Conservation (phyloP, 64 coral and sea anemone species). For the Stichodactyla mertensii region DNA sequence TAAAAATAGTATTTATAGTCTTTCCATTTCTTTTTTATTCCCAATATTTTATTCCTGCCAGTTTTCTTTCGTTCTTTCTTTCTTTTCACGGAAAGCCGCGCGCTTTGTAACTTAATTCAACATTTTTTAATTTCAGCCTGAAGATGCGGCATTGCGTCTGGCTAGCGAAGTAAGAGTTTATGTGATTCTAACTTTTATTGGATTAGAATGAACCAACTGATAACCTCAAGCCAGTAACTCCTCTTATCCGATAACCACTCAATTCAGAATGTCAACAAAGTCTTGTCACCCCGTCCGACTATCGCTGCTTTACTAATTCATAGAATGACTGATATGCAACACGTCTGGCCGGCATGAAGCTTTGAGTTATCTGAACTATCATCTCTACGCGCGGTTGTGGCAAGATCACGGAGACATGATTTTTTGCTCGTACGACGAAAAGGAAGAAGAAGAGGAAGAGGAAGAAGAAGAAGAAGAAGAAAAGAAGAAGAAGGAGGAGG, state of each 20-base stretch:
- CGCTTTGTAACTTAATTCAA: no score
- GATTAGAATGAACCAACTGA: neutral
- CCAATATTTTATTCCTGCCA: no score
- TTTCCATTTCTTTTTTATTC: no score
- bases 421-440: neutral
- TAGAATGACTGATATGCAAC: neutral
- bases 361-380: neutral
- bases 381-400: neutral
- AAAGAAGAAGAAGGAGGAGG: neutral
- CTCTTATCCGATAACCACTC: constrained; percentile 1
- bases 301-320: neutral
- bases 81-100: no score
- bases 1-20: no score
- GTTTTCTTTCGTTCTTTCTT: no score
- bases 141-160: no score
- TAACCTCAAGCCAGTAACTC: neutral
- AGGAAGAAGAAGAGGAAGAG: neutral
- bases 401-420: neutral
- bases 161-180: no score
- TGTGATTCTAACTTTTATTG: neutral
- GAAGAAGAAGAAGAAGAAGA: neutral
- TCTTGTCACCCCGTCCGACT: neutral
- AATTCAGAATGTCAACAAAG: neutral
- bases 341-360: neutral
- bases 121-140: no score